Evolutionary conservation across 2,113 vertebrate species (phyloP).

Genomic region (Chunga burmeisteri): DNA sequence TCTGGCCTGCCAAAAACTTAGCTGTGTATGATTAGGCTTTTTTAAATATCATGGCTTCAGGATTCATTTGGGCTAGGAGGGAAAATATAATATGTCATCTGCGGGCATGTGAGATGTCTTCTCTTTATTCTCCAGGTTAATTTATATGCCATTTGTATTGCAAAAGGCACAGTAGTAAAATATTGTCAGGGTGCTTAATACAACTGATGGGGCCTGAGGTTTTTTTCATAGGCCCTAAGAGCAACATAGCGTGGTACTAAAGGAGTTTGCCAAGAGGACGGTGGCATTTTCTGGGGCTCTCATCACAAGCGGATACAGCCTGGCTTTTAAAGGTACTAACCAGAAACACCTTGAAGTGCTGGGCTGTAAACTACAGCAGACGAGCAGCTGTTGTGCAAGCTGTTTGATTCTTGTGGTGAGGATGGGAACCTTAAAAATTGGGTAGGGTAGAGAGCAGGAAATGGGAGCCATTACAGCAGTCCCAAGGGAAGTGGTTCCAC

Average conservation of each 20-base stretch:
- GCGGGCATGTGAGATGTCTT: background rate
- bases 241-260: background rate
- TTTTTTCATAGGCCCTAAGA: background rate
- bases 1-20: background rate
- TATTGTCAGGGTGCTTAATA: background rate
- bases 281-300: background rate
- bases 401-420: conserved; percentile 32
- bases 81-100: background rate
- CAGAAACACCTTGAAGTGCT: background rate
- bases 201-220: background rate
- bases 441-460: conserved; percentile 53
- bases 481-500: conserved; percentile 63
- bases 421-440: conserved; percentile 37
- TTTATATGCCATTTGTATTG: background rate
- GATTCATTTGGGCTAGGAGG: background rate
- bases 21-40: background rate
- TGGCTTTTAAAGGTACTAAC: background rate
- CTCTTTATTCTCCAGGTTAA: background rate
- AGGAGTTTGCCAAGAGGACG: background rate
- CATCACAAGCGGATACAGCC: background rate
- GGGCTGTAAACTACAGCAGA: background rate
- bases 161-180: background rate
- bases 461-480: conserved; percentile 54
- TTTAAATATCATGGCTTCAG: background rate
- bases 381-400: conserved; percentile 2